phyloP scores from a whole-genome alignment of 2,888 invertebrate genomes.

The Oxyscelio sp. region DNA sequence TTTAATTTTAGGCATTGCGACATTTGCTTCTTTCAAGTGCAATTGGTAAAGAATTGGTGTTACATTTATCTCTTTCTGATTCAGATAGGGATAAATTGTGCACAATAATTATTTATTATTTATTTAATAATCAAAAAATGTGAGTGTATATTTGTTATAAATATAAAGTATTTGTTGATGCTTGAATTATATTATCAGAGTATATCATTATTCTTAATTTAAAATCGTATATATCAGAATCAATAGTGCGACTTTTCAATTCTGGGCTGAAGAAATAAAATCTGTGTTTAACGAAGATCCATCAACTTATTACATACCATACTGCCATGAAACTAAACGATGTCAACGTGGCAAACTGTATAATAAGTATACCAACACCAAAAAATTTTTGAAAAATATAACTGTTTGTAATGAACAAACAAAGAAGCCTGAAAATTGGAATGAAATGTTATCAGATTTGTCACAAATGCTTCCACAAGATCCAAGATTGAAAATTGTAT shows the following conservation, averaged over 20 bases:
- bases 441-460: not conserved
- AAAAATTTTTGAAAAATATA: slow-evolving; percentile 10
- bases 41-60: too few relatives aligned
- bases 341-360: slow-evolving; percentile 25
- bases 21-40: too few relatives aligned
- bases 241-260: not conserved
- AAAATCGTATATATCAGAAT: too few relatives aligned
- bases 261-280: slow-evolving; percentile 19
- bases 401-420: not conserved
- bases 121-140: too few relatives aligned
- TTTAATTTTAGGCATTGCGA: too few relatives aligned
- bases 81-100: too few relatives aligned
- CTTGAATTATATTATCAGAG: too few relatives aligned
- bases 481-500: slow-evolving; percentile 15
- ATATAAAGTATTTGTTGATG: too few relatives aligned
- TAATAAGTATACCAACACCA: slow-evolving; percentile 20
- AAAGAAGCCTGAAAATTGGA: not conserved
- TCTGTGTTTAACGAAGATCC: slow-evolving; percentile 8
- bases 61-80: too few relatives aligned
- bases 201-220: too few relatives aligned
- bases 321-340: not conserved
- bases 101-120: too few relatives aligned
- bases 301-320: slow-evolving; percentile 7
- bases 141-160: too few relatives aligned
- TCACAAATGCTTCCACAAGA: not conserved